Percentiles rank a stretch among this genome's conserved stretches.
Conservation (phyloP, 2,113 vertebrate genomes). For the Sisor rabdophorus region DNA sequence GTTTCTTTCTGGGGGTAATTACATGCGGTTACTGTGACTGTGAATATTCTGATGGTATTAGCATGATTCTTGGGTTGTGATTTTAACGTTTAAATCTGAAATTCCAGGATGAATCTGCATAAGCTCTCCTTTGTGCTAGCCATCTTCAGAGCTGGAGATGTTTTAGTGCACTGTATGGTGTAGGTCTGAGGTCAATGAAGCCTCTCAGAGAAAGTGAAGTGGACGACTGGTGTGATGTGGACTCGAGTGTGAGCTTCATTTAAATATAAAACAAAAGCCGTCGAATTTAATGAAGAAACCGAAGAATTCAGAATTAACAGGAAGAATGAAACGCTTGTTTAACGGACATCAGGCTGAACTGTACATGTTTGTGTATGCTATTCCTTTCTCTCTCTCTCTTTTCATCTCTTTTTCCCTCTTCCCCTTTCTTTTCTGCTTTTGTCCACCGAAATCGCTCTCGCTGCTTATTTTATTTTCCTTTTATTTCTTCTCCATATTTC, state of each 20-base stretch:
- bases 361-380: constrained; percentile 2
- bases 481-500: too few relatives aligned
- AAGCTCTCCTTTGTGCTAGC: constrained; percentile 21
- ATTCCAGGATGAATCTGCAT: constrained; percentile 27
- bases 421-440: too few relatives aligned
- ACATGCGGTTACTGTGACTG: constrained; percentile 35
- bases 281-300: constrained; percentile 9
- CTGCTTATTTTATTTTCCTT: too few relatives aligned
- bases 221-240: constrained; percentile 39
- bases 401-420: background rate
- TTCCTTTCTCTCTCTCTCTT: background rate
- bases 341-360: background rate
- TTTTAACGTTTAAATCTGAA: constrained; percentile 33
- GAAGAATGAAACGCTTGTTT: background rate
- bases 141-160: constrained; percentile 27
- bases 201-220: constrained; percentile 28
- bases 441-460: too few relatives aligned
- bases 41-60: constrained; percentile 37
- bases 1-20: constrained; percentile 29
- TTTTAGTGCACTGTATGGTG: constrained; percentile 8
- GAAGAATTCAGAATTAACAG: background rate
- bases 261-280: constrained; percentile 28
- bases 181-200: constrained; percentile 27
- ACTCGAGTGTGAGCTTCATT: constrained; percentile 17
- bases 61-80: constrained; percentile 33